Evolutionary conservation across 2,113 vertebrate species (phyloP).

Genomic region (Meles meles): DNA sequence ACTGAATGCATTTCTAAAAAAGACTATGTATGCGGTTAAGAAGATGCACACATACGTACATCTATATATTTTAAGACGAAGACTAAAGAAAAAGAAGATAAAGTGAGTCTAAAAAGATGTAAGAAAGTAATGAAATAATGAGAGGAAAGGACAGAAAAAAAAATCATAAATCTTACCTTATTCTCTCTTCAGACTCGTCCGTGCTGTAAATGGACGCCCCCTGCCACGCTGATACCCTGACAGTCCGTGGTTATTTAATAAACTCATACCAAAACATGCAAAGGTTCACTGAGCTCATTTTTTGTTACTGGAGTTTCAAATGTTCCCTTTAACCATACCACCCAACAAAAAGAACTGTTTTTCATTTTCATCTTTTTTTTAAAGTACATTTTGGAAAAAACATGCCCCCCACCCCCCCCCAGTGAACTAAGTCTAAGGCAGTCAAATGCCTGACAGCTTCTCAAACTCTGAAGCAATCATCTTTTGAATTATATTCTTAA

Average conservation of each 20-base stretch:
- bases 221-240: constrained; percentile 92
- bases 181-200: constrained; percentile 95
- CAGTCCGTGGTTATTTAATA: constrained; percentile 91
- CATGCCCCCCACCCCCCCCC: constrained; percentile 33
- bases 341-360: constrained; percentile 76
- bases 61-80: constrained; percentile 54
- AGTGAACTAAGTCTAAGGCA: constrained; percentile 76
- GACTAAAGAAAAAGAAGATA: constrained; percentile 70
- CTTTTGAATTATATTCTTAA: constrained; percentile 33
- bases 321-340: constrained; percentile 74
- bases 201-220: constrained; percentile 99
- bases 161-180: constrained; percentile 90
- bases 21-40: constrained; percentile 29
- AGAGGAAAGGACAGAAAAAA: constrained; percentile 79
- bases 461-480: constrained; percentile 74
- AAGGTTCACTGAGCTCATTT: constrained; percentile 93
- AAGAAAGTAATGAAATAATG: constrained; percentile 68
- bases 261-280: constrained; percentile 92
- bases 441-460: constrained; percentile 78
- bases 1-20: constrained; percentile 69
- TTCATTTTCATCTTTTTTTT: background rate
- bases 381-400: constrained; percentile 71
- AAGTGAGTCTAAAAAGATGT: constrained; percentile 72
- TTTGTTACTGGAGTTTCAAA: constrained; percentile 75
- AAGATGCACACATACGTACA: background rate